phyloP scores from a whole-genome alignment of 1,140 invertebrate genomes.

The Pygmarrhopalites habei region DNA sequence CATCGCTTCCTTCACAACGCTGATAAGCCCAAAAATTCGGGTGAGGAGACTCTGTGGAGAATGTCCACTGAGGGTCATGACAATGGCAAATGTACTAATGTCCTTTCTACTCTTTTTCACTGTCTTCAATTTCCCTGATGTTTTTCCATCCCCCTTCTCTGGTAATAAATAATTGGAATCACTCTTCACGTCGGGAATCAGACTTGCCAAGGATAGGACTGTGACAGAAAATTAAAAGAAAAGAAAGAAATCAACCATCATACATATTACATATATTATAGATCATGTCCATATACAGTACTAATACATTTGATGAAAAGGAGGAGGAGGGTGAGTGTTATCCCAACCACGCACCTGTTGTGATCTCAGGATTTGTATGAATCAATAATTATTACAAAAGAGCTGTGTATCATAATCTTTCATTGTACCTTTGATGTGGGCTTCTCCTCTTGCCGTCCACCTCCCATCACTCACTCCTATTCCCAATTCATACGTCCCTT shows the following conservation, averaged over 20 bases:
- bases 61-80: conserved; percentile 36
- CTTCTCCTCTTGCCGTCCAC: conserved; percentile 36
- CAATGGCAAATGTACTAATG: conserved; percentile 31
- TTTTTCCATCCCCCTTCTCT: conserved; percentile 6
- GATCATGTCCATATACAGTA: not conserved
- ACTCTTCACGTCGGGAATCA: conserved; percentile 33
- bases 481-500: conserved; percentile 35
- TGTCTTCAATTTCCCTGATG: not conserved
- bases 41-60: conserved; percentile 36
- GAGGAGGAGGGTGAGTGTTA: too few species aligned
- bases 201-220: conserved; percentile 25
- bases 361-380: too few species aligned
- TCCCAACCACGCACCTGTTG: too few species aligned
- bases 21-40: conserved; percentile 38
- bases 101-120: conserved; percentile 31
- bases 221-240: too few species aligned
- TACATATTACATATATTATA: too few species aligned
- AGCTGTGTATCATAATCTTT: too few species aligned
- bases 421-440: conserved; percentile 31
- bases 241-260: too few species aligned
- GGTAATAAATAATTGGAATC: conserved; percentile 18
- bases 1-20: conserved; percentile 37
- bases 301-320: too few species aligned
- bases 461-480: conserved; percentile 36
- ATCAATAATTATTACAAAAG: too few species aligned